Evolutionary conservation across 2,113 vertebrate genomes (phyloP).

Genomic region (Ploceus nigricollis): DNA sequence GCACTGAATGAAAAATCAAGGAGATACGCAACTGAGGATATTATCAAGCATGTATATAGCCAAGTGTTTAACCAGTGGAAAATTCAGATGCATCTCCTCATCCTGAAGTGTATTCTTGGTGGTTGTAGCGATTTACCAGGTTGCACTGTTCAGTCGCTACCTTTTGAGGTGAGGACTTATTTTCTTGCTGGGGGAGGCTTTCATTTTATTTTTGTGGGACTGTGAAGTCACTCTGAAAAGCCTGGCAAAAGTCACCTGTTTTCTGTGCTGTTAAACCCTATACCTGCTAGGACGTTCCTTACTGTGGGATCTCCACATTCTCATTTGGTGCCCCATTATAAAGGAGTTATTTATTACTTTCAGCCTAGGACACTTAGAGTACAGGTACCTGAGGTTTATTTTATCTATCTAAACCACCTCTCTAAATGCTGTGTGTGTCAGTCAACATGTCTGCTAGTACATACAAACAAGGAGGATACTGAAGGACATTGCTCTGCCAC

Average conservation of each 20-base stretch:
- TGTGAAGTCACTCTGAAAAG: background rate
- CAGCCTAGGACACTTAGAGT: background rate
- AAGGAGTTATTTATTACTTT: background rate
- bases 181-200: background rate
- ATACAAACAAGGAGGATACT: background rate
- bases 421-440: background rate
- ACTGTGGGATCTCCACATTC: background rate
- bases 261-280: background rate
- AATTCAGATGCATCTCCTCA: background rate
- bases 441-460: background rate
- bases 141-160: background rate
- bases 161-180: background rate
- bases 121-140: background rate
- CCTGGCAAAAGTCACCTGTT: background rate
- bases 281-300: background rate
- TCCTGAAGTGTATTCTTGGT: background rate
- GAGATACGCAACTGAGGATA: background rate
- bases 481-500: background rate
- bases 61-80: background rate
- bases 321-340: background rate
- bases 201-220: background rate
- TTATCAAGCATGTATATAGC: background rate
- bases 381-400: background rate
- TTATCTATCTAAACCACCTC: background rate
- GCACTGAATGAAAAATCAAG: conserved; percentile 2